Conservation (phyloP, 2,888 invertebrate genomes). For the Tipula unca region DNA sequence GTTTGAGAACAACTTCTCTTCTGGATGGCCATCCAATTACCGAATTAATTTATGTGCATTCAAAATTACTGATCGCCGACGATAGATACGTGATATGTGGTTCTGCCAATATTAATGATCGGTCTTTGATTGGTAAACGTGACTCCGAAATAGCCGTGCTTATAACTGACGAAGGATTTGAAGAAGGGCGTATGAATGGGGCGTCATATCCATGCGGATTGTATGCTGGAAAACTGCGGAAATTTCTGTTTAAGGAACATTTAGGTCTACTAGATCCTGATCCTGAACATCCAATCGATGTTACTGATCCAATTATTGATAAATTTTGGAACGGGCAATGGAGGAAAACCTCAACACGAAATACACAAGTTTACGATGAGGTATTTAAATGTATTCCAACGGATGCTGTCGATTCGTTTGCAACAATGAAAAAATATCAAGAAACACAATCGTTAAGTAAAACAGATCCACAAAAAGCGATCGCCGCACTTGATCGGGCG, state of each 20-base stretch:
- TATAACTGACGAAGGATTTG: slow-evolving; percentile 73
- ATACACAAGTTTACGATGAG: slow-evolving; percentile 85
- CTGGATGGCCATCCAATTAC: slow-evolving; percentile 76
- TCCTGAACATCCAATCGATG: slow-evolving; percentile 44
- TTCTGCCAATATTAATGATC: slow-evolving; percentile 96
- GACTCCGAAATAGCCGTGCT: slow-evolving; percentile 92
- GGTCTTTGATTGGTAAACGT: slow-evolving; percentile 86
- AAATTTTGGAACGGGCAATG: slow-evolving; percentile 79
- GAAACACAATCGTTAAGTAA: slow-evolving; percentile 63
- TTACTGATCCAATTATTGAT: slow-evolving; percentile 73
- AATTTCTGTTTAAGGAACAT: slow-evolving; percentile 85
- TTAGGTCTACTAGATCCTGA: slow-evolving; percentile 56
- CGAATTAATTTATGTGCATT: slow-evolving; percentile 94
- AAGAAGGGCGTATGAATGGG: slow-evolving; percentile 76
- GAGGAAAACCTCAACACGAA: slow-evolving; percentile 68
- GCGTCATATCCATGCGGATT: slow-evolving; percentile 71
- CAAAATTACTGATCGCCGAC: slow-evolving; percentile 91
- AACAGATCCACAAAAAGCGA: slow-evolving; percentile 62
- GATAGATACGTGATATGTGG: slow-evolving; percentile 89
- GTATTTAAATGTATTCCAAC: slow-evolving; percentile 89
- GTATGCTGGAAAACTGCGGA: slow-evolving; percentile 77
- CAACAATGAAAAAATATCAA: slow-evolving; percentile 66
- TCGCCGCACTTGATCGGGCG: slow-evolving; percentile 63
- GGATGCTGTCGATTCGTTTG: slow-evolving; percentile 70
- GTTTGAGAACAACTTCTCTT: slow-evolving; percentile 71